Evolutionary conservation across 2,888 invertebrate genomes (phyloP), one percentile per base, ranked within the genome.

Genomic region (Oxytorus armatus): DNA sequence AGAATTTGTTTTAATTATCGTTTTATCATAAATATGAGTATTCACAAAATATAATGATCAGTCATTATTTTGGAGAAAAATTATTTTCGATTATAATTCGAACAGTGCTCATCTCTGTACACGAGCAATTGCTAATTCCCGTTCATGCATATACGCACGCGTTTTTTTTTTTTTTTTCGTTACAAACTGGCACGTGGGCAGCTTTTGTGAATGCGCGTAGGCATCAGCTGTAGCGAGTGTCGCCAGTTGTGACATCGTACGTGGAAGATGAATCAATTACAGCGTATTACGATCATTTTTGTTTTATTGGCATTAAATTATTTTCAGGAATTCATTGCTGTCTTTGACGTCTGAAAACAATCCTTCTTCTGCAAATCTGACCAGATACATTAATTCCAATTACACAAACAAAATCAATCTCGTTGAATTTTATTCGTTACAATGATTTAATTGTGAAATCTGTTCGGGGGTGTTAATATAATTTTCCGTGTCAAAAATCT

Each of bases 171-270:
- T 36, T 51, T 36, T 23, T 49, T 2, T 3, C 2, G 5, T 29
- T 23, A 51, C 21, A n/a, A 51, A 36, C 66, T 3, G 14, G 36
- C 66, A 51, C 51, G 66, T 66, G 66, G 66, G 66, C n/a, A 21
- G 66, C 18, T 5, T 3, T 7, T n/a, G 21, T n/a, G 36, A 49
- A 66, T 36, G 66, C 47, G 36, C 66, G 36, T 51, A 51, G 51
- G 49, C 21, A 66, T 79, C 65, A 59, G 69, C 57, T 65, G 75
- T 55, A 7, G 36, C 70, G 59, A 57, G 36, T 42, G 55, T 33
- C 21, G 25, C n/a, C 18, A 23, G 29, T 59, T 65, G 25, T 44
- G 57, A 70, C 59, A 57, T 61, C 59, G 51, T 49, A n/a, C 29
- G 29, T 14, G 18, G 8, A 11, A 42, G 53, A 69, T 53, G 44